phyloP scores from a whole-genome alignment of 92 coral and sea anemone genomes.

The Pocillopora grandis region DNA sequence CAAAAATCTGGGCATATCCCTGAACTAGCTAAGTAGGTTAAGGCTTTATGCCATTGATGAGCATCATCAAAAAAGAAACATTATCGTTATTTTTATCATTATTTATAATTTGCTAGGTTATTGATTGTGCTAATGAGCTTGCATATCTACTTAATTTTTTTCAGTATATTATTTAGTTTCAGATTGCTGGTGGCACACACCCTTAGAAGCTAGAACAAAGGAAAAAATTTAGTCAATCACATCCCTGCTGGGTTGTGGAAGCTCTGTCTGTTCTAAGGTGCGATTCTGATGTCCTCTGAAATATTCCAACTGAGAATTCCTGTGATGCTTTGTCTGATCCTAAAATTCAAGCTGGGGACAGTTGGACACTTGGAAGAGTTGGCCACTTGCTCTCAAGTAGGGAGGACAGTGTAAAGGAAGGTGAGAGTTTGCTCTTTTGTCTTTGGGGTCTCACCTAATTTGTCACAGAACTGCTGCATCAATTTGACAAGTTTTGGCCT shows the following conservation, averaged over 20 bases:
- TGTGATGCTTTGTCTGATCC: constrained; percentile 4
- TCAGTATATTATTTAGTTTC: not conserved
- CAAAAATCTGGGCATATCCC: not conserved
- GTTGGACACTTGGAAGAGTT: constrained; percentile 16
- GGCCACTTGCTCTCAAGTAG: constrained; percentile 7
- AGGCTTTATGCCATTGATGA: not conserved
- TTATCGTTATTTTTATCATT: not conserved
- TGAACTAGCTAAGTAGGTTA: not conserved
- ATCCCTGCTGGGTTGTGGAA: not conserved
- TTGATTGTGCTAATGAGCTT: not conserved
- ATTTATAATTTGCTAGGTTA: not conserved
- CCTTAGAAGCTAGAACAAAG: not conserved
- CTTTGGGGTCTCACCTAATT: not conserved
- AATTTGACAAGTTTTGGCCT: not conserved
- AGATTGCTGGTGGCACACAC: constrained; percentile 5
- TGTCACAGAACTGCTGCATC: not conserved
- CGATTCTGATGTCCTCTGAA: constrained; percentile 8
- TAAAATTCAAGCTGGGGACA: not conserved
- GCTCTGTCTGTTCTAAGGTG: not conserved
- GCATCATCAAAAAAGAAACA: not conserved
- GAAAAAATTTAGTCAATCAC: not conserved
- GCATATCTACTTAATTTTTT: not conserved
- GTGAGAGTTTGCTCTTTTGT: not conserved
- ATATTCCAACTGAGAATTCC: constrained; percentile 18
- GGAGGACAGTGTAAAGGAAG: not conserved